phyloP scores from a whole-genome alignment of 2,888 invertebrate species.

The Platycheirus rosarum region DNA sequence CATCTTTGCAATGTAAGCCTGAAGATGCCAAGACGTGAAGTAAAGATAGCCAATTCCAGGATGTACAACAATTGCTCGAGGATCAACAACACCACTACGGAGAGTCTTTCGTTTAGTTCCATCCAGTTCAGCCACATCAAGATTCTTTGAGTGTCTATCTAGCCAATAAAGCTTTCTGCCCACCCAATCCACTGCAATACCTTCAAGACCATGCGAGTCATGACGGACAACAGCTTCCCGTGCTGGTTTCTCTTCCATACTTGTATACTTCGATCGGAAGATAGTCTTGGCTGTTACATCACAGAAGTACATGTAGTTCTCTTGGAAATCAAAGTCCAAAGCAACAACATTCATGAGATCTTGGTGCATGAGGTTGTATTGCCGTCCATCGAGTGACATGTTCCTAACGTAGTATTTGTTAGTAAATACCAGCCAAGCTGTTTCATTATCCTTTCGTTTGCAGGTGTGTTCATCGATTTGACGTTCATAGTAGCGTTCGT shows the following conservation, averaged over 20 bases:
- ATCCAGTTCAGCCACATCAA: conserved; percentile 97
- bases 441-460: conserved; percentile 91
- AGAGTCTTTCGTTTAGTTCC: conserved; percentile 95
- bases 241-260: conserved; percentile 85
- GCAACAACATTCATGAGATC: conserved; percentile 98
- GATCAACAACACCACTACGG: conserved; percentile 94
- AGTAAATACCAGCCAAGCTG: conserved; percentile 96
- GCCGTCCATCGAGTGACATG: conserved; percentile 93
- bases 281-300: conserved; percentile 98
- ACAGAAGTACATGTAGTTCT: conserved; percentile 95
- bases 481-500: conserved; percentile 94
- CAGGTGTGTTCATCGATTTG: conserved; percentile 94
- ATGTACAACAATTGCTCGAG: conserved; percentile 96
- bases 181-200: conserved; percentile 98
- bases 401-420: conserved; percentile 99
- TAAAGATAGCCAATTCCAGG: conserved; percentile 97
- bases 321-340: conserved; percentile 94
- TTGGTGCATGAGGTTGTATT: conserved; percentile 94
- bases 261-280: conserved; percentile 87
- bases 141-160: conserved; percentile 96
- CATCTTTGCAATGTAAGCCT: conserved; percentile 97
- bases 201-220: conserved; percentile 98
- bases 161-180: conserved; percentile 98
- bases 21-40: conserved; percentile 97
- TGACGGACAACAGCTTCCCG: conserved; percentile 94